phyloP scores from a whole-genome alignment of 1,140 invertebrate species.

The Zaprionus ornatus region DNA sequence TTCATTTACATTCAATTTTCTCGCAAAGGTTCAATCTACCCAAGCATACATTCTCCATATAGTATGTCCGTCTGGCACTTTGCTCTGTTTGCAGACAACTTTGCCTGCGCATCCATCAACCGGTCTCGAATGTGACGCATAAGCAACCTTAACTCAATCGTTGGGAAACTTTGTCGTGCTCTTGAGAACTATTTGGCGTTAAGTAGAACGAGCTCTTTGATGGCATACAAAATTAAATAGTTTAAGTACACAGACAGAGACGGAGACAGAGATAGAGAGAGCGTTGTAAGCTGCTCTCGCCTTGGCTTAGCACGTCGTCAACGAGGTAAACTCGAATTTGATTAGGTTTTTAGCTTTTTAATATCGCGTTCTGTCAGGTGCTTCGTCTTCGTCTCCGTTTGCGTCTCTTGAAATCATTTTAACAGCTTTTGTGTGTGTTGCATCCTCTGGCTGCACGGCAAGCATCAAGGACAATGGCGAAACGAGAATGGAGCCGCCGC shows the following conservation, averaged over 20 bases:
- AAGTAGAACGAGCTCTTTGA: not conserved
- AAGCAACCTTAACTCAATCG: constrained; percentile 40
- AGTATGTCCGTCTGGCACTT: not conserved
- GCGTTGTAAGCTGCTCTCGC: constrained; percentile 6
- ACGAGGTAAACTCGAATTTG: constrained; percentile 57
- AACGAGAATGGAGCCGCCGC: constrained; percentile 16
- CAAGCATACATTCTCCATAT: not conserved
- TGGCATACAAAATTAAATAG: not conserved
- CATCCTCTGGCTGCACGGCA: constrained; percentile 62
- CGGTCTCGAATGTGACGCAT: not conserved
- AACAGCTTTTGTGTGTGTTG: constrained; percentile 63
- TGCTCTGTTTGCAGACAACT: not conserved
- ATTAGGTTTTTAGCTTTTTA: constrained; percentile 63
- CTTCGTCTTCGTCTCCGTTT: not conserved
- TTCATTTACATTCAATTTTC: constrained; percentile 78
- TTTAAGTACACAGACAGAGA: constrained; percentile 12
- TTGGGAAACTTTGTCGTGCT: not conserved
- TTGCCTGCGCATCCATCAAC: not conserved
- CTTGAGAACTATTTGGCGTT: not conserved
- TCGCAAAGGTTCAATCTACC: constrained; percentile 27
- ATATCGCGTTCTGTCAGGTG: constrained; percentile 36
- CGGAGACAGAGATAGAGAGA: too few species aligned
- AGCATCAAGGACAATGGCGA: constrained; percentile 54
- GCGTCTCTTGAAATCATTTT: constrained; percentile 59
- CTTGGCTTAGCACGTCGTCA: constrained; percentile 22